A percentile compares a stretch with the other conserved stretches of the same genome.
Conservation (phyloP, 1,140 invertebrate species). For the Gonatopus flavifemur region DNA sequence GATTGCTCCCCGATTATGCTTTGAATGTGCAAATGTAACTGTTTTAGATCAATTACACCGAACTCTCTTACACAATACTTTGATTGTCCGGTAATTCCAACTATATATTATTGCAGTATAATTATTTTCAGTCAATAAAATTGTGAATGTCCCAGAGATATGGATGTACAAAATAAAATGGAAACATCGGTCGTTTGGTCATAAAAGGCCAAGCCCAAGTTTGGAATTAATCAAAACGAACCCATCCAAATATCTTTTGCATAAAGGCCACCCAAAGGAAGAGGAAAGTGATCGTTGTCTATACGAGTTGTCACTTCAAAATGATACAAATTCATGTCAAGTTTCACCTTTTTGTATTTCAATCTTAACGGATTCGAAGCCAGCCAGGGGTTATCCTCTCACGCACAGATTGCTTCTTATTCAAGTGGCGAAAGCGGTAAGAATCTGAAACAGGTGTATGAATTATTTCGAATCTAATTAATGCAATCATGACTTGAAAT, state of each 20-base stretch:
- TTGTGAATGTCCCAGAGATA: constrained; percentile 25
- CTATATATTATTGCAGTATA: no score
- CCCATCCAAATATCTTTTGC: constrained; percentile 20
- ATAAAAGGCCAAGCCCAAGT: no score
- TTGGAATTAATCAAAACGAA: background rate
- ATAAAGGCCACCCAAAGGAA: constrained; percentile 41
- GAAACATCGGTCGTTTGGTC: constrained; percentile 8
- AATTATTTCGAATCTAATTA: no score
- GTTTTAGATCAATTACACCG: no score
- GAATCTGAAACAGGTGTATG: constrained; percentile 3
- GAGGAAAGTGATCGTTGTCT: constrained; percentile 44
- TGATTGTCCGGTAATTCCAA: no score
- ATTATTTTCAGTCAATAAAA: constrained; percentile 10
- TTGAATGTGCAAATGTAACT: no score
- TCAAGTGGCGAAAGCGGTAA: constrained; percentile 33
- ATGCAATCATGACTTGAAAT: no score
- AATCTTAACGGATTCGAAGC: constrained; percentile 31
- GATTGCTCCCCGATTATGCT: no score
- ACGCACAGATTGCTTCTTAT: constrained; percentile 45
- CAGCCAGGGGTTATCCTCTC: constrained; percentile 43
- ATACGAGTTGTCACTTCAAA: constrained; percentile 18
- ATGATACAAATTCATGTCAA: constrained; percentile 5
- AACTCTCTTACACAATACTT: no score
- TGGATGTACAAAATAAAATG: constrained; percentile 37
- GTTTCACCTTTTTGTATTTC: constrained; percentile 23